Percentiles rank a stretch among this genome's conserved stretches.
Evolutionary conservation across 2,888 invertebrate species (phyloP).

Genomic region (Pterostichus niger): DNA sequence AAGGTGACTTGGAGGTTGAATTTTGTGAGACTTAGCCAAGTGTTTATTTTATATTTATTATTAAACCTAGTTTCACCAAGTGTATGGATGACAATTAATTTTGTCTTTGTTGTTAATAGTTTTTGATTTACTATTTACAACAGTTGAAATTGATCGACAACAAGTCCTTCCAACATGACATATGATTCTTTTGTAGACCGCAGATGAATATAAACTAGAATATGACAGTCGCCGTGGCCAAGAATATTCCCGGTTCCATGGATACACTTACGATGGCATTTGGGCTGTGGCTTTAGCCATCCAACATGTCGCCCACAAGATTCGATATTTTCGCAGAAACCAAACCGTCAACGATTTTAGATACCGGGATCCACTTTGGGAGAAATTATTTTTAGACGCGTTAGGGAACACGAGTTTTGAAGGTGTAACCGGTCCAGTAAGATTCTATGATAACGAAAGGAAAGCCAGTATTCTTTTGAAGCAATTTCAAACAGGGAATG

Average conservation of each 20-base stretch:
- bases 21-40: no score
- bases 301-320: constrained; percentile 90
- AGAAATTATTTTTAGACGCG: constrained; percentile 90
- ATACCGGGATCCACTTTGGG: constrained; percentile 93
- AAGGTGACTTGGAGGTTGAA: no score
- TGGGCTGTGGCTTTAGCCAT: constrained; percentile 98
- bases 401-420: constrained; percentile 95
- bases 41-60: no score
- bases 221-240: constrained; percentile 89
- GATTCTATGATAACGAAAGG: constrained; percentile 96
- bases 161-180: background rate
- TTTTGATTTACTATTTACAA: no score
- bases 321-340: constrained; percentile 85
- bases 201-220: constrained; percentile 91
- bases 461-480: constrained; percentile 96
- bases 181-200: constrained; percentile 83
- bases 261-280: constrained; percentile 98
- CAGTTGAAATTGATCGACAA: no score
- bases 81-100: no score
- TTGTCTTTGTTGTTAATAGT: no score
- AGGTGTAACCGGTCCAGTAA: constrained; percentile 94
- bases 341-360: constrained; percentile 90
- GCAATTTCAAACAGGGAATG: constrained; percentile 91
- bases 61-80: no score
- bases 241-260: constrained; percentile 96